These are phyloP conservation scores for Halesus radiatus DNA, from an alignment of 1,140 invertebrate species.

Conservation along the genomic window DNA sequence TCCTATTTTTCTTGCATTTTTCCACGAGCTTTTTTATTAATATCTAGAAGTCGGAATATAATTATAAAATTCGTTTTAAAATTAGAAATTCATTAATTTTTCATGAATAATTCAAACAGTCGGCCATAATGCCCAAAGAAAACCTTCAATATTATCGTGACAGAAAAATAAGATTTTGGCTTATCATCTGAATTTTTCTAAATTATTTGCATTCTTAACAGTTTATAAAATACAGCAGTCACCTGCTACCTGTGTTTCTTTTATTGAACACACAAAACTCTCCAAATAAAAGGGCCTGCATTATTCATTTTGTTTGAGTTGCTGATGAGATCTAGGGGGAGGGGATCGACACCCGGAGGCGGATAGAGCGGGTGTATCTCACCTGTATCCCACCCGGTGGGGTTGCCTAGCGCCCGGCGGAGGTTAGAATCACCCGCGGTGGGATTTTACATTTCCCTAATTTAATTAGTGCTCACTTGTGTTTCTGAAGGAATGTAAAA, in stretches of 20 bases:
- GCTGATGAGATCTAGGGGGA: conserved; percentile 5
- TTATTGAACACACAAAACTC: conserved; percentile 12
- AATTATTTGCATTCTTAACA: not conserved
- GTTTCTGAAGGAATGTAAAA: conserved; percentile 9
- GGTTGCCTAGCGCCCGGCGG: not conserved
- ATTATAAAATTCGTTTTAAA: too few relatives aligned
- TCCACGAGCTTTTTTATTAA: too few relatives aligned
- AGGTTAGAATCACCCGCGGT: not conserved
- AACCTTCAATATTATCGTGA: too few relatives aligned
- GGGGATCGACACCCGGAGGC: not conserved
- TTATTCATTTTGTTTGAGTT: conserved; percentile 28
- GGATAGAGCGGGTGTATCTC: conserved; percentile 6
- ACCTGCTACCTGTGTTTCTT: not conserved
- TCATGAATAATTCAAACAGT: too few relatives aligned
- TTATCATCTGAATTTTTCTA: too few relatives aligned
- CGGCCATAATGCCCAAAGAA: too few relatives aligned
- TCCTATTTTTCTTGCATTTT: too few relatives aligned
- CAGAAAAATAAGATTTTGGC: too few relatives aligned
- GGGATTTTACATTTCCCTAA: conserved; percentile 24
- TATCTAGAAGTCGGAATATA: too few relatives aligned
- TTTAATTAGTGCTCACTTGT: conserved; percentile 29
- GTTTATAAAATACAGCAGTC: not conserved
- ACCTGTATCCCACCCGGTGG: not conserved
- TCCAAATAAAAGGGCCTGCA: conserved; percentile 14
- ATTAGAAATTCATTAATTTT: too few relatives aligned